These are phyloP conservation scores for Acrocephalus scirpaceus DNA, from an alignment of 2,797 vertebrate genomes.

Conservation along the genomic window DNA sequence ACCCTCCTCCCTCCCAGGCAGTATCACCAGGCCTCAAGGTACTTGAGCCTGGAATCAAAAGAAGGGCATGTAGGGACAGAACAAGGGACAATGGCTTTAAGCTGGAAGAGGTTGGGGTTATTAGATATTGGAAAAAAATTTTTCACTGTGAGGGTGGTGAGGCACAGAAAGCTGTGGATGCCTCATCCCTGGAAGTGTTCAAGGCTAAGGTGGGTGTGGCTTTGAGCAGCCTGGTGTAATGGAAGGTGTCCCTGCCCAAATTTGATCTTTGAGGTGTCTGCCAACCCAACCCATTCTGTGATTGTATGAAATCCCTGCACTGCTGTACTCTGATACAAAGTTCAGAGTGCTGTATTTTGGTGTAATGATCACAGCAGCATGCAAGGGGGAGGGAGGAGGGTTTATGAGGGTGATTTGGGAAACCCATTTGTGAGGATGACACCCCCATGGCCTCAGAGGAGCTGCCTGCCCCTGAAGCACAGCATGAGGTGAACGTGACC, in stretches of 20 bases:
- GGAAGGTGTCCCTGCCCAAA: neutral
- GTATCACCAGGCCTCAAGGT: fast-evolving
- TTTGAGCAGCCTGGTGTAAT: neutral
- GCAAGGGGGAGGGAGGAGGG: neutral
- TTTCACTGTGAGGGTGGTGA: neutral
- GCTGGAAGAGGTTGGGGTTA: neutral
- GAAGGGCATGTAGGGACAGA: neutral
- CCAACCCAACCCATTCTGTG: neutral
- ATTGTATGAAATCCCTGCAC: neutral
- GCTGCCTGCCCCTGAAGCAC: fast-evolving
- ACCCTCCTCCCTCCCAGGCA: neutral
- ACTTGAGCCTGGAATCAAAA: neutral
- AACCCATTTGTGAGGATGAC: neutral
- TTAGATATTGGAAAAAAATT: neutral
- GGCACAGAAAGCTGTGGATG: neutral
- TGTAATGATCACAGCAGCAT: fast-evolving
- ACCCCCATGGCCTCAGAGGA: neutral
- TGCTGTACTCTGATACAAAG: neutral
- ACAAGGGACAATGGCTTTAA: neutral
- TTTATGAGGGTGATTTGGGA: neutral
- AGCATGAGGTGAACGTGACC: fast-evolving
- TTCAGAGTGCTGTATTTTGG: neutral
- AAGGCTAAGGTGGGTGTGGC: neutral
- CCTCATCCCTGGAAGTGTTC: no score
- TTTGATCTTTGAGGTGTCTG: neutral